Evolutionary conservation across 2,797 vertebrate genomes (phyloP).

Genomic region (Diglossa cyanea): DNA sequence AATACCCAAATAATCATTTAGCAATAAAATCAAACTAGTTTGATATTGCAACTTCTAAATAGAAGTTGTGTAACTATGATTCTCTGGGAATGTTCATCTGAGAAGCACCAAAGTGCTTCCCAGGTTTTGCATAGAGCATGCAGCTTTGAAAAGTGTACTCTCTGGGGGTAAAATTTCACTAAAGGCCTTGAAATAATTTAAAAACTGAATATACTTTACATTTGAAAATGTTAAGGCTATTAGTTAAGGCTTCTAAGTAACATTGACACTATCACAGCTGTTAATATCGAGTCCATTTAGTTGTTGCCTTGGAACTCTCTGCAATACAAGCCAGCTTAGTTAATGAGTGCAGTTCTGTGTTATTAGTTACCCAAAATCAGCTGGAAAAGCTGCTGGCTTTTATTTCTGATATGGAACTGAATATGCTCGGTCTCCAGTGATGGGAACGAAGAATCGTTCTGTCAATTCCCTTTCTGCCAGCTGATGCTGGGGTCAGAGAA

Average conservation of each 20-base stretch:
- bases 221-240: not conserved
- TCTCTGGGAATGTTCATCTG: not conserved
- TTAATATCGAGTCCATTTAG: not conserved
- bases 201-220: not conserved
- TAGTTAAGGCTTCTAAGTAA: not conserved
- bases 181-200: not conserved
- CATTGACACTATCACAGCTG: not conserved
- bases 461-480: conserved; percentile 54
- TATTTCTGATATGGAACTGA: conserved; percentile 36
- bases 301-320: conserved; percentile 7
- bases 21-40: not conserved
- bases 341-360: conserved; percentile 15
- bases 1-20: not conserved
- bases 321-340: not conserved
- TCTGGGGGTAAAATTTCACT: not conserved
- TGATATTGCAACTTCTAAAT: not conserved
- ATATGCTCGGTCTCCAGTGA: not conserved
- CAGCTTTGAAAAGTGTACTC: not conserved
- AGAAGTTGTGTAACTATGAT: not conserved
- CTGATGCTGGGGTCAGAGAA: conserved; percentile 60
- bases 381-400: conserved; percentile 36
- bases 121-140: not conserved
- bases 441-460: not conserved
- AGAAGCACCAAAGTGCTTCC: not conserved
- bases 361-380: conserved; percentile 14